Percentiles rank a stretch among this genome's conserved stretches.
Evolutionary conservation across 2,113 vertebrate species (phyloP).

Genomic region (Sialia sialis): DNA sequence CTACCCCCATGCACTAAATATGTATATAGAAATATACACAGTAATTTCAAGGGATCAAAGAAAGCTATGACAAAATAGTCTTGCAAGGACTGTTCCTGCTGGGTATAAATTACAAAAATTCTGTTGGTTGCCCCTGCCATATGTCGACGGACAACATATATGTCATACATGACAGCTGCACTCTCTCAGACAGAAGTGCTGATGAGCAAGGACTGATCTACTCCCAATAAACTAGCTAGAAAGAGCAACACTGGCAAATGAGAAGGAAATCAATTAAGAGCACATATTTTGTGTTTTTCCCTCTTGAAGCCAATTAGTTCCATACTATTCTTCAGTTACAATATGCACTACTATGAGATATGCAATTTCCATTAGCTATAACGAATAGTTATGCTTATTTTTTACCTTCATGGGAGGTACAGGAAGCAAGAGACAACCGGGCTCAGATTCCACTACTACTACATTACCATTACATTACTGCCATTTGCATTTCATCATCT

Average conservation of each 20-base stretch:
- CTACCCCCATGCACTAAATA: not conserved
- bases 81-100: not conserved
- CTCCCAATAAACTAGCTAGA: not conserved
- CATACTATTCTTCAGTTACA: not conserved
- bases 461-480: not conserved
- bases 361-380: not conserved
- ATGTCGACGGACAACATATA: fast-evolving
- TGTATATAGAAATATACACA: not conserved
- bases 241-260: not conserved
- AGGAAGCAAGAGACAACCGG: not conserved
- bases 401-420: not conserved
- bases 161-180: not conserved
- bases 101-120: not conserved
- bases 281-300: not conserved
- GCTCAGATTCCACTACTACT: not conserved
- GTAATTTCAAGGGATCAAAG: not conserved
- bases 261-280: conserved; percentile 4
- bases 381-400: not conserved
- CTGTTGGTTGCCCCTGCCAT: not conserved
- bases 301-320: not conserved
- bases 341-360: not conserved
- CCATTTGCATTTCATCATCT: not conserved
- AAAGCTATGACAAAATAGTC: not conserved
- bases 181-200: not conserved
- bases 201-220: not conserved